A percentile compares a stretch with the other conserved stretches of the same genome.
Conservation (phyloP, 2,797 vertebrate genomes). For the Sarcoramphus papa region DNA sequence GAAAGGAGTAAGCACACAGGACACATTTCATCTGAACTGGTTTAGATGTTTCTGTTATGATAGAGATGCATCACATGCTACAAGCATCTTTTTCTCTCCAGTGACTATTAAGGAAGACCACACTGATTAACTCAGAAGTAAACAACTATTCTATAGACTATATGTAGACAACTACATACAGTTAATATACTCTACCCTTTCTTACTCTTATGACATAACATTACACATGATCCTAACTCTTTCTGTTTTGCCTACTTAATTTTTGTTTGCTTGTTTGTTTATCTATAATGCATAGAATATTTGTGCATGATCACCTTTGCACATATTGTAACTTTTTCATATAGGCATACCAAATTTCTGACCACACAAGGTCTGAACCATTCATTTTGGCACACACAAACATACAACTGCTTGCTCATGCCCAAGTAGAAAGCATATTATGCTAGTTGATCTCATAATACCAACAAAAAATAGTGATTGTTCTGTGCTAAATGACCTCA, state of each 20-base stretch:
- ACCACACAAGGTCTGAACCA: not conserved
- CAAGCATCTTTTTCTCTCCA: not conserved
- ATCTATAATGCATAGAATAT: not conserved
- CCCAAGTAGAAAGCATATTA: not conserved
- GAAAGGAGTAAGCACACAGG: not conserved
- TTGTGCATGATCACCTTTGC: not conserved
- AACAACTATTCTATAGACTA: not conserved
- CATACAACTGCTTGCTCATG: not conserved
- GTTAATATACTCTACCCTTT: not conserved
- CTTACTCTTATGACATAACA: not conserved
- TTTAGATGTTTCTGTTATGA: not conserved
- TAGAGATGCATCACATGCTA: not conserved
- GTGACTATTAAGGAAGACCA: not conserved
- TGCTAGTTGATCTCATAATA: not conserved
- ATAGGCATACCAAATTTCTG: not conserved
- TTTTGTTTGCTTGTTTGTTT: not conserved
- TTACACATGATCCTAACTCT: not conserved
- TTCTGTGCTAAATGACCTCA: conserved; percentile 25
- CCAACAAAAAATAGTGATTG: not conserved
- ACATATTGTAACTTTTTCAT: not conserved
- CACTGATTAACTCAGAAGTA: not conserved
- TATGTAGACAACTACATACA: not conserved
- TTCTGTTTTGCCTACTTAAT: not conserved
- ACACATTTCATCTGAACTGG: not conserved
- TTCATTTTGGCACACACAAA: not conserved